Evolutionary conservation across 2,888 invertebrate species (phyloP), one percentile per base, ranked within the genome.

Genomic region (Adelphocoris suturalis): DNA sequence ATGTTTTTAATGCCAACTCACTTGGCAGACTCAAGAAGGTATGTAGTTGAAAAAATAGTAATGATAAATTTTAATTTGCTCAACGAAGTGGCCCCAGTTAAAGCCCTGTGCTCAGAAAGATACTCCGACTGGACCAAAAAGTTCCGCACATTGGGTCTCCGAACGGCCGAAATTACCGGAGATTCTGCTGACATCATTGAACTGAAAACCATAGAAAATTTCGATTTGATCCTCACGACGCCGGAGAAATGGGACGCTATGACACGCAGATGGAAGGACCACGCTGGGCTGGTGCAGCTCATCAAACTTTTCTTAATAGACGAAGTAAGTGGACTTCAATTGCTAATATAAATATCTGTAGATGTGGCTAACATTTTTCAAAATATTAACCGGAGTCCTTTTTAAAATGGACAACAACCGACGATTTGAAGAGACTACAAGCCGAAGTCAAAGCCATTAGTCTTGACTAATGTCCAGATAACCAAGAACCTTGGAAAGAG

Each of bases 191-290:
- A 96, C 89, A 92, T 94, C 14, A 94, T 95, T 11, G 96, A 96
- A 92, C 95, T 95, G 61, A 91, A 91, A 81, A 90, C 90, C 68
- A 92, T 94, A 9, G 91, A 92, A 37, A 92, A 93, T 90, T 94
- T 93, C 90, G 95, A 96, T 92, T 93, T 96, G 82, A 95, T 97
- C 92, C 95, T 97, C 92, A 97, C 97, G 3, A 97, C 97, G 0
- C 97, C 97, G 0, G 97, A 97, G 93, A 97, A 97, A 93, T 97
- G 97, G 97, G 97, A 97, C 93, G 96, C 96, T 92, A 92, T 97
- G 92, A 97, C 97, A 0, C 94, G 97, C 90, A 94, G 95, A 91
- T 97, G 96, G 96, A 95, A 94, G 91, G 96, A 96, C 92, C 95
- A 96, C 92, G 94, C 94, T 90, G 93, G 94, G 12, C 93, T 96